Conservation (phyloP, 2,797 vertebrate species). For the Acanthurus lineatus region DNA sequence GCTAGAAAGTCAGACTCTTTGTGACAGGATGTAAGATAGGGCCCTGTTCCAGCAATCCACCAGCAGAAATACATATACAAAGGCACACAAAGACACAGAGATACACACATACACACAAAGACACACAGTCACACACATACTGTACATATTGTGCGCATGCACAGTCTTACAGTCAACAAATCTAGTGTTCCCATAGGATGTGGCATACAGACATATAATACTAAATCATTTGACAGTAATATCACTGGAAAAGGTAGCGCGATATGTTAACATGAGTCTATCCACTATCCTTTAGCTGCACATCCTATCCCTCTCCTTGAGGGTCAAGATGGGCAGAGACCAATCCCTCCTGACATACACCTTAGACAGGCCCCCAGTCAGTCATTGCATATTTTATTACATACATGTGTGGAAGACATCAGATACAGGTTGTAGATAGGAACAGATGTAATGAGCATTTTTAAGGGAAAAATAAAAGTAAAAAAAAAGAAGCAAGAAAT, state of each 20-base stretch:
- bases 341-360: background rate
- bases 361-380: background rate
- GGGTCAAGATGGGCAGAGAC: too few relatives aligned
- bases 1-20: conserved; percentile 27
- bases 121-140: background rate
- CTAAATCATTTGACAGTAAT: background rate
- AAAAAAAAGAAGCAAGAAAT: too few relatives aligned
- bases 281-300: background rate
- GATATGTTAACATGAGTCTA: background rate
- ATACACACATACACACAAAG: background rate
- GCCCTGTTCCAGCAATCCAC: background rate
- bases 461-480: background rate
- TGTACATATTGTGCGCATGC: background rate
- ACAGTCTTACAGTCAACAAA: background rate
- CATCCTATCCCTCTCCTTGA: background rate
- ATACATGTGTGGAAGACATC: background rate
- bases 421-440: too few relatives aligned
- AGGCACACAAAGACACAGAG: background rate
- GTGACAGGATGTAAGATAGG: conserved; percentile 20
- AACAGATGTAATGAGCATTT: background rate
- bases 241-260: too few relatives aligned
- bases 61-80: background rate
- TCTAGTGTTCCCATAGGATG: background rate
- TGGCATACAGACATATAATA: background rate
- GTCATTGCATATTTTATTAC: background rate